phyloP scores from a whole-genome alignment of 2,888 invertebrate genomes.

The Polietes domitor region DNA sequence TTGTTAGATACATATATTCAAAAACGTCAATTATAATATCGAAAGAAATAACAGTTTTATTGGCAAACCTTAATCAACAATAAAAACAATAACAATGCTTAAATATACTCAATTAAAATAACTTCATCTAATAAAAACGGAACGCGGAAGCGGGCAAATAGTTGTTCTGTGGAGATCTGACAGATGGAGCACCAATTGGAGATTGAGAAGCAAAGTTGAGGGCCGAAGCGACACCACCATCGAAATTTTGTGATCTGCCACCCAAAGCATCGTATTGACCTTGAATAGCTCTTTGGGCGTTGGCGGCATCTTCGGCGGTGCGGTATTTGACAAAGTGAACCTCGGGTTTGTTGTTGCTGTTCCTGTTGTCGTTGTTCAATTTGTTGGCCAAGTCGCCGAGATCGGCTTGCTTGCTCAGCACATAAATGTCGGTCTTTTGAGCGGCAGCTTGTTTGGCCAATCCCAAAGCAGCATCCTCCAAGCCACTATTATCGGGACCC shows the following conservation, averaged over 20 bases:
- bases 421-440: slow-evolving; percentile 77
- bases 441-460: slow-evolving; percentile 73
- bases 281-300: slow-evolving; percentile 74
- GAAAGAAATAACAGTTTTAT: too few relatives aligned
- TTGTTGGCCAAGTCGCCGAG: slow-evolving; percentile 72
- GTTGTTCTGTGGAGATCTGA: slow-evolving; percentile 62
- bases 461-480: slow-evolving; percentile 73
- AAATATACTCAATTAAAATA: too few relatives aligned
- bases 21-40: too few relatives aligned
- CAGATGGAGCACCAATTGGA: background rate
- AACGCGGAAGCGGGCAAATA: slow-evolving; percentile 75
- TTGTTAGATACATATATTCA: too few relatives aligned
- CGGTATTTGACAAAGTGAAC: slow-evolving; percentile 78
- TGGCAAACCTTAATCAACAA: too few relatives aligned
- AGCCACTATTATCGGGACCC: slow-evolving; percentile 74
- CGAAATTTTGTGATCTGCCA: slow-evolving; percentile 68
- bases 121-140: slow-evolving; percentile 59
- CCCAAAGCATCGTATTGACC: slow-evolving; percentile 73
- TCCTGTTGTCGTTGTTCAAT: slow-evolving; percentile 69
- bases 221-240: slow-evolving; percentile 73
- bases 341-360: slow-evolving; percentile 74
- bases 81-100: too few relatives aligned
- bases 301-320: slow-evolving; percentile 74
- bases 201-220: slow-evolving; percentile 74
- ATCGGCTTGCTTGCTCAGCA: slow-evolving; percentile 75